Conservation (phyloP, 1,140 invertebrate genomes). For the Pseudomyrmex flavicornis region DNA sequence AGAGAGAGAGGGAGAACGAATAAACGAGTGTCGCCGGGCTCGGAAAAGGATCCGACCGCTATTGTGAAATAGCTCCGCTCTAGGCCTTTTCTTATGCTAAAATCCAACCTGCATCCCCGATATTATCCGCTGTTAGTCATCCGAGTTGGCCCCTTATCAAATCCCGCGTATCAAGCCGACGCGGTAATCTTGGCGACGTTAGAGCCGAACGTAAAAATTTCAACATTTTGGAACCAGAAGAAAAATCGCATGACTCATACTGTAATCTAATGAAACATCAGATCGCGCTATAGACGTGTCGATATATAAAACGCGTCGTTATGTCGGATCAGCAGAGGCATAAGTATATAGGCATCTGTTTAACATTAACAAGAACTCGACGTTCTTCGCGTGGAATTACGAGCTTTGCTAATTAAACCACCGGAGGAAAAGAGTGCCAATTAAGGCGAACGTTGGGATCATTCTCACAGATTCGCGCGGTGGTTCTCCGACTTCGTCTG, state of each 20-base stretch:
- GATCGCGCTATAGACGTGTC: not conserved
- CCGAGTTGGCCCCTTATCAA: not conserved
- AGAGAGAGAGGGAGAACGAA: not conserved
- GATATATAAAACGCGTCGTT: not conserved
- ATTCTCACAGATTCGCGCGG: constrained; percentile 2
- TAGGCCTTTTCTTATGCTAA: constrained; percentile 80
- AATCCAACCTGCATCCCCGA: constrained; percentile 60
- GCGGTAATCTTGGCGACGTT: constrained; percentile 13
- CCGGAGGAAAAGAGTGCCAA: constrained; percentile 24
- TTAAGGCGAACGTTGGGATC: not conserved
- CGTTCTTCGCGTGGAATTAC: constrained; percentile 8
- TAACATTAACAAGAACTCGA: not conserved
- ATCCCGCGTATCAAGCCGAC: not conserved
- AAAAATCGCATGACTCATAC: not conserved
- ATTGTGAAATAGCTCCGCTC: constrained; percentile 72
- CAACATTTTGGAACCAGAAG: not conserved
- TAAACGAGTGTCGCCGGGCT: constrained; percentile 62
- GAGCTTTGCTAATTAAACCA: constrained; percentile 47
- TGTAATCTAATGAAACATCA: not conserved
- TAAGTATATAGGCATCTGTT: not conserved
- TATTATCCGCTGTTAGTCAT: constrained; percentile 12
- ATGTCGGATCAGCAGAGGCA: not conserved
- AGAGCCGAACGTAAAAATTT: not conserved
- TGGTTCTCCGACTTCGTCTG: not conserved
- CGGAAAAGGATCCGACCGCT: constrained; percentile 57